These are phyloP conservation scores for Calidris pugnax DNA, from an alignment of 2,113 vertebrate genomes.

Conservation along the genomic window DNA sequence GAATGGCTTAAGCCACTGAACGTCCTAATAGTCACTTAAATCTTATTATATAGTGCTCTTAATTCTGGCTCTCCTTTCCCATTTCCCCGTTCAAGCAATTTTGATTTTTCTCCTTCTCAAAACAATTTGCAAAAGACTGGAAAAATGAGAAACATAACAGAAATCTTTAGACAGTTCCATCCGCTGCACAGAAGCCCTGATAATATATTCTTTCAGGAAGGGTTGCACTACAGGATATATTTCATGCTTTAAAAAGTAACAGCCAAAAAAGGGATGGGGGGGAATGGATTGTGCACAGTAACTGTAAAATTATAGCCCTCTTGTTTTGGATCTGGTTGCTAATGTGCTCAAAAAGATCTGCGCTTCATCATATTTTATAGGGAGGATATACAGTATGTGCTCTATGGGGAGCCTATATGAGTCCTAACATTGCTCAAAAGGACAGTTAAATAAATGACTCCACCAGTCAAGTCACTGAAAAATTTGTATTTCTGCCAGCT, in stretches of 20 bases:
- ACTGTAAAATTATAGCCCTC: constrained; percentile 53
- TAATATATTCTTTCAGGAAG: constrained; percentile 44
- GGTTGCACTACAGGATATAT: constrained; percentile 10
- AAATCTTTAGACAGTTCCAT: constrained; percentile 16
- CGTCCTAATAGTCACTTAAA: not conserved
- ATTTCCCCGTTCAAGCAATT: not conserved
- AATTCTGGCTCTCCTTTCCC: not conserved
- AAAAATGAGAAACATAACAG: not conserved
- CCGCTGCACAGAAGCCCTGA: not conserved
- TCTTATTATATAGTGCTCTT: not conserved
- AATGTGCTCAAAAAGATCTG: constrained; percentile 59
- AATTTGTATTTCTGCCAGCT: constrained; percentile 54
- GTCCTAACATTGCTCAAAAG: constrained; percentile 43
- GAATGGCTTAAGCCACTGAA: not conserved
- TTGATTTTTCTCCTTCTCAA: not conserved
- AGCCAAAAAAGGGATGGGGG: not conserved
- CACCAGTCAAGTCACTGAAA: constrained; percentile 53
- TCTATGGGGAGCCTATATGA: constrained; percentile 20
- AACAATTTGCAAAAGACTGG: not conserved
- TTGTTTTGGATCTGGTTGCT: constrained; percentile 61
- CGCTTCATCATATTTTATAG: constrained; percentile 57
- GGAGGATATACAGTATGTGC: constrained; percentile 26
- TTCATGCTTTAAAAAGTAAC: constrained; percentile 39
- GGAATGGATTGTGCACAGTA: not conserved
- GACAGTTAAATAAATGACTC: constrained; percentile 62